Evolutionary conservation across 1,140 invertebrate species (phyloP), one percentile per base, ranked within the genome.

Genomic region (Cydia amplana): DNA sequence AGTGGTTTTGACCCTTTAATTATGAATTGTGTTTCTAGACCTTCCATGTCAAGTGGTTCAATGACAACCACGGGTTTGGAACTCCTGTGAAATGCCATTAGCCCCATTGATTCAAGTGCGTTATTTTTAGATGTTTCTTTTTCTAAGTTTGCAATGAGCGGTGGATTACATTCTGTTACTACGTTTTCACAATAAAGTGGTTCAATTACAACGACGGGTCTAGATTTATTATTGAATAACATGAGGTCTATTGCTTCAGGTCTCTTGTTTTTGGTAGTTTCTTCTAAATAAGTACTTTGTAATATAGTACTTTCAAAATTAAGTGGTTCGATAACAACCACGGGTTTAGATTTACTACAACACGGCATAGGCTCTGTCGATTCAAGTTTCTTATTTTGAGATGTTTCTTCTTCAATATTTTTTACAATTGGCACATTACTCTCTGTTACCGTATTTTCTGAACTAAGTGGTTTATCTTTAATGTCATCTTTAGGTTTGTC

Each of bases 281-380:
- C 55, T 23, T 60, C 51, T 2, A 60, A 60, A 60, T 9, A 2
- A 7, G n/a, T 20, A 60, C 18, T 23, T 18, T 20, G 0, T 20
- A 4, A 10, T 12, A n/a, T 23, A 7, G 18, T 60, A 6, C 14
- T n/a, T 46, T 4, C 43, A 55, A 18, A 55, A 18, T 60, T 60
- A n/a, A 70, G 65, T 18, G 65, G 65, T 43, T 70, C 36, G 16
- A 70, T 70, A n/a, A 40, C 65, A 36, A 70, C 32, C 16, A 70
- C 65, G 16, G 32, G 28, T 40, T n/a, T 20, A n/a, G 32, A n/a
- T 36, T 18, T 40, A 43, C 32, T 43, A 40, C 40, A 6, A 23
- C 10, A 40, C 10, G 55, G 49, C 4, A 51, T n/a, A 51, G 16
- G 20, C 55, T 60, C 55, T 10, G 18, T 23, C 7, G 55, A 60